Evolutionary conservation across 2,797 vertebrate genomes (phyloP).

Genomic region (Tadarida brasiliensis): DNA sequence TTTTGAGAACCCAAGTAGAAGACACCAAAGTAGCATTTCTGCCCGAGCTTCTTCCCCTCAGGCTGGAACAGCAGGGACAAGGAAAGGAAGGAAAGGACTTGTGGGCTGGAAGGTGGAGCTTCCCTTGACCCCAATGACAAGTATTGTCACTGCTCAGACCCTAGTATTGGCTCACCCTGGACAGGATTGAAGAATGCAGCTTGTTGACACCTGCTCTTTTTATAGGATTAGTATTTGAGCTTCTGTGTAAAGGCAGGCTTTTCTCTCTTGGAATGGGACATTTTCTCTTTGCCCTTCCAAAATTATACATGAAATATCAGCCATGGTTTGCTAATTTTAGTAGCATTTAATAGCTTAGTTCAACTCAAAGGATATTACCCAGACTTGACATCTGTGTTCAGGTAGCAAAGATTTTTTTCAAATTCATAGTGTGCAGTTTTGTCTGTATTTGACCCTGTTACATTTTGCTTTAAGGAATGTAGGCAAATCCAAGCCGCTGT

Average conservation of each 20-base stretch:
- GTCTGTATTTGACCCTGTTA: conserved; percentile 17
- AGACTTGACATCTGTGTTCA: not conserved
- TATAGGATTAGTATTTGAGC: not conserved
- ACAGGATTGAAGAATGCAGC: not conserved
- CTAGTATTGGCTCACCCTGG: not conserved
- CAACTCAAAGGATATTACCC: not conserved
- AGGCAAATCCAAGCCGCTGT: not conserved
- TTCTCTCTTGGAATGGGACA: not conserved
- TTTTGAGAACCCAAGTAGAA: not conserved
- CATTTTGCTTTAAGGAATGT: conserved; percentile 42
- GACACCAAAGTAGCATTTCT: not conserved
- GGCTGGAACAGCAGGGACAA: not conserved
- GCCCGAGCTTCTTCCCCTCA: not conserved
- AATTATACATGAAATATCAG: not conserved
- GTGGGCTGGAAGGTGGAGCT: not conserved
- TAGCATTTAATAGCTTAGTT: not conserved
- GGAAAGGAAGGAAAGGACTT: not conserved
- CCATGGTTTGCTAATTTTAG: not conserved
- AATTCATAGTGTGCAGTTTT: not conserved
- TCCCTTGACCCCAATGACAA: not conserved
- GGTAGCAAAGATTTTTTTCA: conserved; percentile 17
- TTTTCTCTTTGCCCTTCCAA: conserved; percentile 48
- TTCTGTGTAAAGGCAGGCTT: not conserved
- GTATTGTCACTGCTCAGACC: not conserved
- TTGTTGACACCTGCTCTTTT: not conserved